phyloP scores from a whole-genome alignment of 35 echinoderm and acorn worm species.

The Hemicentrotus pulcherrimus region DNA sequence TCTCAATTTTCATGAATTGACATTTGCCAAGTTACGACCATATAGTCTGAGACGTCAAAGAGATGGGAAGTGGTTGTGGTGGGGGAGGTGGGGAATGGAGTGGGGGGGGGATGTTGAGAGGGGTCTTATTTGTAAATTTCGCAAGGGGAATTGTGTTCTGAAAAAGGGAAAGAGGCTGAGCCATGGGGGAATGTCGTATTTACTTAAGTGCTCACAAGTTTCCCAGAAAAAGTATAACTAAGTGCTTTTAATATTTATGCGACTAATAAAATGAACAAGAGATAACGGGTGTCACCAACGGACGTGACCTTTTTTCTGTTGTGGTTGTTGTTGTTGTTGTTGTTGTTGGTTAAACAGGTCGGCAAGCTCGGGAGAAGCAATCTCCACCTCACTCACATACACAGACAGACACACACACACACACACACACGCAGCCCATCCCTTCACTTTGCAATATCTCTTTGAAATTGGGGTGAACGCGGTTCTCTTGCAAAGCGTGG shows the following conservation, averaged over 20 bases:
- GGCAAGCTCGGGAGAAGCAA: too few relatives aligned
- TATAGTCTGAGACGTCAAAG: not conserved
- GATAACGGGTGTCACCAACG: too few relatives aligned
- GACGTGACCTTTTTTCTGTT: too few relatives aligned
- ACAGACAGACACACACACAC: not conserved
- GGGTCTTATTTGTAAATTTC: not conserved
- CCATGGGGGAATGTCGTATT: not conserved
- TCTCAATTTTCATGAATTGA: constrained; percentile 44
- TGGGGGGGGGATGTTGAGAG: not conserved
- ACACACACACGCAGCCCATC: not conserved
- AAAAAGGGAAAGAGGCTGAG: not conserved
- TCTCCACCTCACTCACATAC: too few relatives aligned
- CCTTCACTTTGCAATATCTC: not conserved
- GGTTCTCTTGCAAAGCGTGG: not conserved
- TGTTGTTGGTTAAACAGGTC: too few relatives aligned
- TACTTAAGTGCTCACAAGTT: too few relatives aligned
- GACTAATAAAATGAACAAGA: too few relatives aligned
- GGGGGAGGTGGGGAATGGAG: not conserved
- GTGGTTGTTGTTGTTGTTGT: too few relatives aligned
- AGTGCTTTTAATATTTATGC: too few relatives aligned
- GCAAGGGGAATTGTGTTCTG: not conserved
- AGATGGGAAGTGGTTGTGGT: not conserved
- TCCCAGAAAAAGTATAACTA: too few relatives aligned
- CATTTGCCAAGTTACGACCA: constrained; percentile 4
- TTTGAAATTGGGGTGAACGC: not conserved